These are phyloP conservation scores for Dicrostonyx torquatus DNA, from an alignment of 2,797 vertebrate genomes.

Conservation along the genomic window DNA sequence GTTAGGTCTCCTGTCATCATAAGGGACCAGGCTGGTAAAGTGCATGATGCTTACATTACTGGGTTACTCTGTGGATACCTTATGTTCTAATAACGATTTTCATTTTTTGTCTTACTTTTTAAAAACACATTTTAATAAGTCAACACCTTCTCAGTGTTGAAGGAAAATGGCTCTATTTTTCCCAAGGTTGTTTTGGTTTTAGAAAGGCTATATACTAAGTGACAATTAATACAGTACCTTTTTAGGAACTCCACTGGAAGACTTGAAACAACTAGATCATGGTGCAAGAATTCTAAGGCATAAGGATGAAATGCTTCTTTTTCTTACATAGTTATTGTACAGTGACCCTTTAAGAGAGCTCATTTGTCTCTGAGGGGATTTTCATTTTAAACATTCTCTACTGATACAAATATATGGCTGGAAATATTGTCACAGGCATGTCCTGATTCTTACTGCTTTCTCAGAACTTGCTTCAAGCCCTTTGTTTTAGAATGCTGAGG, in stretches of 20 bases:
- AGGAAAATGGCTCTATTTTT: background rate
- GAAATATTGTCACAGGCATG: background rate
- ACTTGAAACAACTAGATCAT: background rate
- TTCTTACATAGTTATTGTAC: background rate
- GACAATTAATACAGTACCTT: background rate
- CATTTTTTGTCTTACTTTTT: background rate
- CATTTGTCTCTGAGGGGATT: constrained; percentile 64
- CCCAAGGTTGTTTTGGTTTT: background rate
- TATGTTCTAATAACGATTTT: background rate
- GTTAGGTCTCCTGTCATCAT: background rate
- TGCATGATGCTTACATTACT: background rate
- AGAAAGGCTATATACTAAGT: background rate
- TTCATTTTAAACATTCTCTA: constrained; percentile 14
- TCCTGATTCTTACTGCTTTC: background rate
- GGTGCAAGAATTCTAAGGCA: background rate
- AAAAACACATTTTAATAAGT: background rate
- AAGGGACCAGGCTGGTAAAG: background rate
- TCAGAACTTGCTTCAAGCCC: background rate
- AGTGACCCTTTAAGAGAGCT: constrained; percentile 27
- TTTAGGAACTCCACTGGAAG: background rate
- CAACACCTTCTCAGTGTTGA: background rate
- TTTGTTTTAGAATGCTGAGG: background rate
- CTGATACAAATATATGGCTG: constrained; percentile 60
- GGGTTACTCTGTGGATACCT: background rate
- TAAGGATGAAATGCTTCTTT: background rate